Evolutionary conservation across 2,888 invertebrate species (phyloP).

Genomic region (Andrena dorsata): DNA sequence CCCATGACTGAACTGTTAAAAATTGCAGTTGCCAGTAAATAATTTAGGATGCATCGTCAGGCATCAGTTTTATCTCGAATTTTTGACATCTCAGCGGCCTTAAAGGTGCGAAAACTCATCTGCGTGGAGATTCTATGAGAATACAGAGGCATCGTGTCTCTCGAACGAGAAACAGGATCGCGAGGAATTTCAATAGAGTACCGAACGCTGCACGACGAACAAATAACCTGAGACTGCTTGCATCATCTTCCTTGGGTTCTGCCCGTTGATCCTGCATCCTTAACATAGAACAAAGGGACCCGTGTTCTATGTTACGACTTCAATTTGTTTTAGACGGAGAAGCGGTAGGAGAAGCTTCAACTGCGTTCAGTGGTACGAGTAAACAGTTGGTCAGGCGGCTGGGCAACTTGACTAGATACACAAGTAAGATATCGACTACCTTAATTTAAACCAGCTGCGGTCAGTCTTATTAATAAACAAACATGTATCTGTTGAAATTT

Average conservation of each 20-base stretch:
- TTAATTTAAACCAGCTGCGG: neutral
- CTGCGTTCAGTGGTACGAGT: constrained; percentile 22
- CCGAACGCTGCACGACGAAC: neutral
- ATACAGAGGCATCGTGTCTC: neutral
- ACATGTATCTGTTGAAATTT: neutral
- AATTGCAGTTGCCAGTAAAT: neutral
- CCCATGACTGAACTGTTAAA: too few relatives aligned
- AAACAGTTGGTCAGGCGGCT: constrained; percentile 48
- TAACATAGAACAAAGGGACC: constrained; percentile 32
- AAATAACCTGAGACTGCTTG: constrained; percentile 17
- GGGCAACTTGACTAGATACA: constrained; percentile 14
- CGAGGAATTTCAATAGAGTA: constrained; percentile 21
- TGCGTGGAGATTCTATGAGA: neutral
- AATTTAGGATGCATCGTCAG: neutral
- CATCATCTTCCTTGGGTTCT: neutral
- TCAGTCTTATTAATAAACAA: neutral
- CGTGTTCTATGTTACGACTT: constrained; percentile 23
- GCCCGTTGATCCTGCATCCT: constrained; percentile 8
- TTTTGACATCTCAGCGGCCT: neutral
- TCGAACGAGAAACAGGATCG: constrained; percentile 1
- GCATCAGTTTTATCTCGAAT: neutral
- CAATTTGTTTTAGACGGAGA: constrained; percentile 53
- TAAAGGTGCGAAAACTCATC: neutral
- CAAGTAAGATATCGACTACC: neutral
- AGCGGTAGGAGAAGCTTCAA: neutral